A percentile compares a stretch with the other conserved stretches of the same genome.
These are phyloP conservation scores for Cydia fagiglandana DNA, from an alignment of 1,140 invertebrate species.

Conservation along the genomic window DNA sequence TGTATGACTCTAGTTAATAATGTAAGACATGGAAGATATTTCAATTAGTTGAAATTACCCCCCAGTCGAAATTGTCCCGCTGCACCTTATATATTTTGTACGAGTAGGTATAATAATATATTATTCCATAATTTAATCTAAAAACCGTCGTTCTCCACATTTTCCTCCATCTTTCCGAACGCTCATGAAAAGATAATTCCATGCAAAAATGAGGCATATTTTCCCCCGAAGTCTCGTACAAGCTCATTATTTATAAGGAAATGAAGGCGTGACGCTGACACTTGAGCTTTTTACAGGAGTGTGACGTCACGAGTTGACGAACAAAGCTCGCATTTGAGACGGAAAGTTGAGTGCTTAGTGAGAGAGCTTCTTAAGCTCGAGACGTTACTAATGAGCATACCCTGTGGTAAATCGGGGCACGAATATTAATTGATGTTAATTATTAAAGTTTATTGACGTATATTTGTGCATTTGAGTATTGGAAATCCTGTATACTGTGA, in stretches of 20 bases:
- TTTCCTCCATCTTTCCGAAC: background rate
- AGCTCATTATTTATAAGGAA: background rate
- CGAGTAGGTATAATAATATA: background rate
- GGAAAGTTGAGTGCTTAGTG: background rate
- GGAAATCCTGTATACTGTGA: no score
- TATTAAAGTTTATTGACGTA: no score
- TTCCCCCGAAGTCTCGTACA: background rate
- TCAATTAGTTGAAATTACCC: no score
- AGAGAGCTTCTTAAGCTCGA: background rate
- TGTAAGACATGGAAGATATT: no score
- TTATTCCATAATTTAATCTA: background rate
- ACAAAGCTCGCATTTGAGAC: background rate
- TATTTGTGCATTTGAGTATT: no score
- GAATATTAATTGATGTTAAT: no score
- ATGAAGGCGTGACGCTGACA: slow-evolving; percentile 1
- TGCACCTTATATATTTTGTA: background rate
- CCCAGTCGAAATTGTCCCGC: no score
- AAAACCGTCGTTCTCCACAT: background rate
- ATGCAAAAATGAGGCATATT: background rate
- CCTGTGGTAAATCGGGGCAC: no score
- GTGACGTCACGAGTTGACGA: background rate
- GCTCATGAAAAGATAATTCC: background rate
- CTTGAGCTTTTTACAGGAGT: background rate
- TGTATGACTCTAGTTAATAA: no score
- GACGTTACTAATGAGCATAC: background rate